A percentile compares a stretch with the other conserved stretches of the same genome.
Conservation (phyloP, 2,797 vertebrate genomes). For the Myripristis jacobus region DNA sequence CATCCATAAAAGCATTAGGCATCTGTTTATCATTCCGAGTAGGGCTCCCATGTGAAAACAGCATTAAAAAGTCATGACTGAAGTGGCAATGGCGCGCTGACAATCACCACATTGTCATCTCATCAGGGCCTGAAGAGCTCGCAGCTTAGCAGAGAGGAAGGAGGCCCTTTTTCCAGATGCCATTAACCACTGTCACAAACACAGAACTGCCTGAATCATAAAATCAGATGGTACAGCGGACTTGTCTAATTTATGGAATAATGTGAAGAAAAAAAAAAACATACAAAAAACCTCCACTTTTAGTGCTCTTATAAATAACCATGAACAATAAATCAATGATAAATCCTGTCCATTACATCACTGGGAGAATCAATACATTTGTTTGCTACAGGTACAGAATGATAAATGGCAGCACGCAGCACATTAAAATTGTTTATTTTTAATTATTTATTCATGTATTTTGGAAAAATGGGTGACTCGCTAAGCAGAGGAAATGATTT, state of each 20-base stretch:
- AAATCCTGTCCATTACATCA: constrained; percentile 5
- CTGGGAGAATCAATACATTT: constrained; percentile 29
- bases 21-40: constrained; percentile 70
- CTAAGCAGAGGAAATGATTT: constrained; percentile 31
- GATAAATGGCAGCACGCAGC: constrained; percentile 41
- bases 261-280: too few relatives aligned
- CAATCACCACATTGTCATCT: constrained; percentile 67
- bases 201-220: constrained; percentile 43
- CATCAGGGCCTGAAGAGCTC: constrained; percentile 56
- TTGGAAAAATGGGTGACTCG: constrained; percentile 18
- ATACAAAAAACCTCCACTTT: constrained; percentile 29
- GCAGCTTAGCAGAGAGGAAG: constrained; percentile 57
- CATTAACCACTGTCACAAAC: constrained; percentile 71
- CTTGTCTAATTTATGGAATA: not conserved
- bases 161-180: constrained; percentile 52
- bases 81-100: constrained; percentile 53
- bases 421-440: too few relatives aligned
- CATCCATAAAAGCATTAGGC: constrained; percentile 69
- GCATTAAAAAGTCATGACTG: constrained; percentile 77
- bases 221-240: constrained; percentile 45
- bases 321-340: constrained; percentile 45
- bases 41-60: constrained; percentile 68
- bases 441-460: too few relatives aligned
- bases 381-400: constrained; percentile 33
- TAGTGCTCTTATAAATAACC: constrained; percentile 51